Percentiles rank a stretch among this genome's conserved stretches.
Evolutionary conservation across 2,888 invertebrate genomes (phyloP).

Genomic region (Agrochola litura): DNA sequence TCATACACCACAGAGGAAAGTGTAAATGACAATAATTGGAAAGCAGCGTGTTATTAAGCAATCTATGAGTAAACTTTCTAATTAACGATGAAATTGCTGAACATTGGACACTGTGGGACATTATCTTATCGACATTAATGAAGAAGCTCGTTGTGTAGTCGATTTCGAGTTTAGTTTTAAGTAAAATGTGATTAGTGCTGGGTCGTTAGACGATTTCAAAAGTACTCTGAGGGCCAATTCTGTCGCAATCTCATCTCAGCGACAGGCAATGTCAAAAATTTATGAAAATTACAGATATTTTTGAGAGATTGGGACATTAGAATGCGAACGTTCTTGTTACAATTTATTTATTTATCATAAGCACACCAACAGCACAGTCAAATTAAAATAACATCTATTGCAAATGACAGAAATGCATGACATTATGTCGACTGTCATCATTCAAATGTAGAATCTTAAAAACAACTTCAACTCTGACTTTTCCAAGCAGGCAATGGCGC

Average conservation of each 20-base stretch:
- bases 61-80: constrained; percentile 53
- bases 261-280: neutral
- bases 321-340: neutral
- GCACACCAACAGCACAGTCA: too few species aligned
- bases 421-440: neutral
- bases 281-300: neutral
- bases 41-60: constrained; percentile 50
- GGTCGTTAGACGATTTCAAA: constrained; percentile 24
- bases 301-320: neutral
- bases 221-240: neutral
- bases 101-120: constrained; percentile 29
- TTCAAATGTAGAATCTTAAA: constrained; percentile 4
- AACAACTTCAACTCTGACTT: neutral
- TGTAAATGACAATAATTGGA: constrained; percentile 46
- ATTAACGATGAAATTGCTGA: constrained; percentile 48
- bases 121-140: constrained; percentile 50
- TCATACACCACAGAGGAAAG: constrained; percentile 45
- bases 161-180: constrained; percentile 6
- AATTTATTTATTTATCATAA: too few species aligned
- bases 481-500: neutral
- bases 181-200: constrained; percentile 17
- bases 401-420: too few species aligned
- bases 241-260: neutral
- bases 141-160: constrained; percentile 11
- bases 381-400: too few species aligned